phyloP scores from a whole-genome alignment of 2,797 vertebrate species.

The Cottoperca gobio region DNA sequence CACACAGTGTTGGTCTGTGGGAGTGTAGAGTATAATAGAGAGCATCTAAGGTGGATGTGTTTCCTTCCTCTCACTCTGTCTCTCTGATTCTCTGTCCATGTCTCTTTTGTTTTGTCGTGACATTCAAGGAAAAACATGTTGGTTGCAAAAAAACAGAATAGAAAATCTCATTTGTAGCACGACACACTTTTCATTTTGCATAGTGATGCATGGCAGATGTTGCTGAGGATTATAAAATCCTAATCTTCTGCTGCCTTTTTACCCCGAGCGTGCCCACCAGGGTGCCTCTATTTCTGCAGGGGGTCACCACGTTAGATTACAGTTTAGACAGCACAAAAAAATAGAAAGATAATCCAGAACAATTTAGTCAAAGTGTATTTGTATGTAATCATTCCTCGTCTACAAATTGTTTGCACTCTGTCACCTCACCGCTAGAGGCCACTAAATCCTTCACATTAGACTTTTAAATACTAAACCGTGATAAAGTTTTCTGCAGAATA shows the following conservation, averaged over 20 bases:
- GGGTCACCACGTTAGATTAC: constrained; percentile 43
- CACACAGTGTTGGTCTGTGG: constrained; percentile 22
- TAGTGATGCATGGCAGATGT: constrained; percentile 67
- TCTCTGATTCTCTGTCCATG: neutral
- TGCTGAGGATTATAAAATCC: constrained; percentile 64
- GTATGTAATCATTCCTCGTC: no score
- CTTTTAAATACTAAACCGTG: constrained; percentile 8
- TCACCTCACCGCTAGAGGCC: no score
- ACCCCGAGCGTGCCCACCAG: constrained; percentile 29
- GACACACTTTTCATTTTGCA: constrained; percentile 45
- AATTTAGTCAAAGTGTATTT: constrained; percentile 29
- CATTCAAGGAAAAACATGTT: constrained; percentile 25
- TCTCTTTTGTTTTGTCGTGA: constrained; percentile 13
- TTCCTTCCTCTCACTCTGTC: neutral
- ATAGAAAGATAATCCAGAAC: constrained; percentile 8
- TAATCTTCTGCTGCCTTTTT: constrained; percentile 70
- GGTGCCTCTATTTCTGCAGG: constrained; percentile 22
- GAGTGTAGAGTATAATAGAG: constrained; percentile 25
- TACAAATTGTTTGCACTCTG: no score
- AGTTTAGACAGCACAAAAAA: constrained; percentile 16
- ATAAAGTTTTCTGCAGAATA: neutral
- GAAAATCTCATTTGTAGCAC: constrained; percentile 32
- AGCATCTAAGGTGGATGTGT: constrained; percentile 14
- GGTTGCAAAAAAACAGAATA: constrained; percentile 17
- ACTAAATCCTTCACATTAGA: no score